Evolutionary conservation across 1,140 invertebrate species (phyloP).

Genomic region (Drosophila asahinai): DNA sequence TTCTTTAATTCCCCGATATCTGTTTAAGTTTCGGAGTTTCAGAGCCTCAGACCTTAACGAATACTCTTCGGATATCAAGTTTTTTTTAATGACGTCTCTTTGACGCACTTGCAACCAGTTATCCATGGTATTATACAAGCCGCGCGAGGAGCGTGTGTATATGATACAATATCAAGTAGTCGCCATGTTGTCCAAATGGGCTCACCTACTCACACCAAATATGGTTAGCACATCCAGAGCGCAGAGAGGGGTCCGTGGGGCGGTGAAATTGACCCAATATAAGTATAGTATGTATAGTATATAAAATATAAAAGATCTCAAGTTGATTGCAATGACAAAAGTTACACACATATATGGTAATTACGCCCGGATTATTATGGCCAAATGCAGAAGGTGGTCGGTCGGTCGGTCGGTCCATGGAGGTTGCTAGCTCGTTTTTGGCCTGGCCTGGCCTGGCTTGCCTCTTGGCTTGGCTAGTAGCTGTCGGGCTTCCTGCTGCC

Average conservation of each 20-base stretch:
- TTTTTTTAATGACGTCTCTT: slow-evolving; percentile 23
- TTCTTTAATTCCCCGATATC: slow-evolving; percentile 4
- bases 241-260: not conserved
- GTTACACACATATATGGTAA: slow-evolving; percentile 71
- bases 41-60: slow-evolving; percentile 1
- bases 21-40: slow-evolving; percentile 1
- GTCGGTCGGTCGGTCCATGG: slow-evolving; percentile 6
- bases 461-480: slow-evolving; percentile 2
- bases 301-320: slow-evolving; percentile 52
- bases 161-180: slow-evolving; percentile 39
- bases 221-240: slow-evolving; percentile 5
- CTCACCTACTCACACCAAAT: slow-evolving; percentile 13
- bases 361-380: slow-evolving; percentile 65
- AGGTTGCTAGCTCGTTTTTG: slow-evolving; percentile 13
- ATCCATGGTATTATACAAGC: slow-evolving; percentile 24
- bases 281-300: slow-evolving; percentile 19
- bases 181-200: slow-evolving; percentile 50
- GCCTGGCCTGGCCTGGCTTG: slow-evolving; percentile 2
- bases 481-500: slow-evolving; percentile 58
- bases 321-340: slow-evolving; percentile 56
- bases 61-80: slow-evolving; percentile 21
- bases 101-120: slow-evolving; percentile 45
- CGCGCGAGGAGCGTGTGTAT: not conserved
- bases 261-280: slow-evolving; percentile 44
- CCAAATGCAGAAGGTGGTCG: slow-evolving; percentile 57